These are phyloP conservation scores for Tethea ocularis DNA, from an alignment of 2,888 invertebrate genomes.

Conservation along the genomic window DNA sequence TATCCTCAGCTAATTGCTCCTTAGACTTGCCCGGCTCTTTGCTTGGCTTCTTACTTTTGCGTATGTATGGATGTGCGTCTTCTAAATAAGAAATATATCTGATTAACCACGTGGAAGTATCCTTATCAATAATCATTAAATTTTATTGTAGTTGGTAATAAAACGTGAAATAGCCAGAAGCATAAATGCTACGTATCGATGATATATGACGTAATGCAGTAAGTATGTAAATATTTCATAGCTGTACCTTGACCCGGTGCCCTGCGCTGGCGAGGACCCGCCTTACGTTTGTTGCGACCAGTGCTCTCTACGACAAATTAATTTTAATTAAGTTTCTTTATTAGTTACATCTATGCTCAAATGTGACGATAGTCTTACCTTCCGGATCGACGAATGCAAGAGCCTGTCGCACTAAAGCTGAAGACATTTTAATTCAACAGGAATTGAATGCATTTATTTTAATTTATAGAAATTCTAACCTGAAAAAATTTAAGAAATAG, in stretches of 20 bases:
- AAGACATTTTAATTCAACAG: conserved; percentile 77
- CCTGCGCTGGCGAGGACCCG: conserved; percentile 31
- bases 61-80: conserved; percentile 39
- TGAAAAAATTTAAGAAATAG: conserved; percentile 20
- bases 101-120: neutral
- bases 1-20: conserved; percentile 64
- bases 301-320: conserved; percentile 59
- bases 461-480: conserved; percentile 41
- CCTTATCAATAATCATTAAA: neutral
- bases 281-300: conserved; percentile 54
- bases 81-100: conserved; percentile 21
- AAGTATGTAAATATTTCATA: conserved; percentile 17
- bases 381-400: conserved; percentile 80
- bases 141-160: neutral
- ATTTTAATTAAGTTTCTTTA: conserved; percentile 7
- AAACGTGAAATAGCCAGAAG: neutral
- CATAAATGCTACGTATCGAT: neutral
- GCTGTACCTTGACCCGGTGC: conserved; percentile 63
- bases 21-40: conserved; percentile 40
- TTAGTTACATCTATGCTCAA: conserved; percentile 6
- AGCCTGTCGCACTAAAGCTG: conserved; percentile 81
- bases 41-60: conserved; percentile 41
- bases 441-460: conserved; percentile 52
- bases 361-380: conserved; percentile 43
- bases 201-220: conserved; percentile 25